Evolutionary conservation across 2,113 vertebrate genomes (phyloP).

Genomic region (Scomber colias): DNA sequence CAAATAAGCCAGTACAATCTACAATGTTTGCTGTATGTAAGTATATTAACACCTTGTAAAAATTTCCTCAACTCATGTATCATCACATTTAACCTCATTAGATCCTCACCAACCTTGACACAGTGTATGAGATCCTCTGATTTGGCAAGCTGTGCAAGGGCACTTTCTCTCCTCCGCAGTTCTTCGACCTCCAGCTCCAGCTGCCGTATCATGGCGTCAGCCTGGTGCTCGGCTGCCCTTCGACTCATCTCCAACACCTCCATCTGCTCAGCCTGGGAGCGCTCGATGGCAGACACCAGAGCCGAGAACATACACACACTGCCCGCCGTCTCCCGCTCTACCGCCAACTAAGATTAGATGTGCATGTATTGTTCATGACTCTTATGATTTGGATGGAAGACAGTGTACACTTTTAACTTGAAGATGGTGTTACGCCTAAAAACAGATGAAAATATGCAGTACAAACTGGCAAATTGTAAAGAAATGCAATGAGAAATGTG

Average conservation of each 20-base stretch:
- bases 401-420: neutral
- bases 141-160: constrained; percentile 62
- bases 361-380: too few relatives aligned
- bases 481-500: too few relatives aligned
- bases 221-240: constrained; percentile 66
- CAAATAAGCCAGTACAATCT: neutral
- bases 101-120: constrained; percentile 65
- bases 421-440: neutral
- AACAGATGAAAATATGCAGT: neutral
- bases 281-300: constrained; percentile 71
- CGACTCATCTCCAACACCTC: constrained; percentile 75
- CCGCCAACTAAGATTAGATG: constrained; percentile 50
- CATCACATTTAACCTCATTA: neutral
- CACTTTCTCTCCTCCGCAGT: constrained; percentile 61
- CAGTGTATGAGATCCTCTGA: constrained; percentile 71
- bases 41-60: too few relatives aligned
- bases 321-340: constrained; percentile 65
- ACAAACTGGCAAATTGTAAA: neutral
- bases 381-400: neutral
- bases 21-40: too few relatives aligned
- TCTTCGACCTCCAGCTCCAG: constrained; percentile 79
- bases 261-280: constrained; percentile 72
- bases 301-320: constrained; percentile 65
- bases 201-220: constrained; percentile 66
- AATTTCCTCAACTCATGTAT: neutral